phyloP scores from a whole-genome alignment of 92 coral and sea anemone genomes.

The Bergia sp. region DNA sequence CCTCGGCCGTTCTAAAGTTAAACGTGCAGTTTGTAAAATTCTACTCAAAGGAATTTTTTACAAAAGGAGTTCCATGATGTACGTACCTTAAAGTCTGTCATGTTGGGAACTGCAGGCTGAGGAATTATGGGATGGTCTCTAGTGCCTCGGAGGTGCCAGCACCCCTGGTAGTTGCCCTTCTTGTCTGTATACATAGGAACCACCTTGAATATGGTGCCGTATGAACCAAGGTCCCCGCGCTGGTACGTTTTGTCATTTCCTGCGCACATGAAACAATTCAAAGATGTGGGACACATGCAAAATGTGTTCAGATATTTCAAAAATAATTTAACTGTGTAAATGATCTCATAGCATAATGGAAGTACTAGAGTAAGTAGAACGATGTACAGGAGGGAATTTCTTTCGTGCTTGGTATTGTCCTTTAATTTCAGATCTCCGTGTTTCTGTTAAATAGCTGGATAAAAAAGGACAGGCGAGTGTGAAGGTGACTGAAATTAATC shows the following conservation, averaged over 20 bases:
- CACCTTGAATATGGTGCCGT: slow-evolving; percentile 91
- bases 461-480: no score
- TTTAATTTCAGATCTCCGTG: no score
- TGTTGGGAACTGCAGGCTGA: slow-evolving; percentile 93
- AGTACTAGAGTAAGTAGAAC: no score
- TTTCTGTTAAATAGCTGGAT: no score
- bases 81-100: slow-evolving; percentile 84
- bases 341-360: no score
- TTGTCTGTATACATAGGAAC: slow-evolving; percentile 97
- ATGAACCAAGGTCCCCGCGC: slow-evolving; percentile 83
- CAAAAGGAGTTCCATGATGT: not conserved
- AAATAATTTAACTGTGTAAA: no score
- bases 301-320: no score
- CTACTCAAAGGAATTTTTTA: not conserved
- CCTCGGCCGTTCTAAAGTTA: not conserved
- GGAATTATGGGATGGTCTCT: slow-evolving; percentile 83
- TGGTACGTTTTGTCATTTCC: slow-evolving; percentile 96
- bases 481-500: no score
- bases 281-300: no score
- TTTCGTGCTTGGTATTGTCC: no score
- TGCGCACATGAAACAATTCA: slow-evolving; percentile 9
- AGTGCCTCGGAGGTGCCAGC: slow-evolving; percentile 90
- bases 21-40: not conserved
- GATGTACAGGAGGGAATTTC: no score
- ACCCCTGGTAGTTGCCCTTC: slow-evolving; percentile 87